Evolutionary conservation across 1,140 invertebrate genomes (phyloP).

Genomic region (Meteorus sp.): DNA sequence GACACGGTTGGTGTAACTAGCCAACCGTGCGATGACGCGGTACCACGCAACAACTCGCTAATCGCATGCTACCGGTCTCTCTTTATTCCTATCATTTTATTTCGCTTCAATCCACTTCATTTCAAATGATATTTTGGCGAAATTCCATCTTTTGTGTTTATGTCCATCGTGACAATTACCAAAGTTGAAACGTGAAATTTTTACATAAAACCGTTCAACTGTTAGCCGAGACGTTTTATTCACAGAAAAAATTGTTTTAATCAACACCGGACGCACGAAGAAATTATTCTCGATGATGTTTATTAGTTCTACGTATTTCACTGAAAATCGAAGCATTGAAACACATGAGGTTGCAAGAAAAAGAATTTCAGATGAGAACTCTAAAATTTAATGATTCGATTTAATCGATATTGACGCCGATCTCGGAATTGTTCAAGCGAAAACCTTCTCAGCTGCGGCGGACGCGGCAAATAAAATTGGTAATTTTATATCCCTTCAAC

Average conservation of each 20-base stretch:
- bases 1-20: conserved; percentile 31
- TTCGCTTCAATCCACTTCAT: not conserved
- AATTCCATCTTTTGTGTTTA: conserved; percentile 12
- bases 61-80: conserved; percentile 38
- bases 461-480: conserved; percentile 48
- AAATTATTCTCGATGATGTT: conserved; percentile 7
- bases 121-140: conserved; percentile 2
- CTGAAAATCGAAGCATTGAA: not conserved
- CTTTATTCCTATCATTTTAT: no score
- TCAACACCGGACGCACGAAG: not conserved
- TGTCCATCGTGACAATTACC: conserved; percentile 34
- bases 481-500: conserved; percentile 52
- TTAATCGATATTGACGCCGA: conserved; percentile 51
- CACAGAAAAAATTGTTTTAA: not conserved
- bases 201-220: no score
- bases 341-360: not conserved
- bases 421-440: conserved; percentile 43
- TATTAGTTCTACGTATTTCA: not conserved
- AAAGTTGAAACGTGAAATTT: not conserved
- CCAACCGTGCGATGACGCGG: conserved; percentile 43
- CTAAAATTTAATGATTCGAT: conserved; percentile 30
- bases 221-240: no score
- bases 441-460: not conserved
- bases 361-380: conserved; percentile 1
- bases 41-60: conserved; percentile 39